Percentiles rank a stretch among this genome's conserved stretches.
These are phyloP conservation scores for Columbina picui DNA, from an alignment of 2,113 vertebrate species.

Conservation along the genomic window DNA sequence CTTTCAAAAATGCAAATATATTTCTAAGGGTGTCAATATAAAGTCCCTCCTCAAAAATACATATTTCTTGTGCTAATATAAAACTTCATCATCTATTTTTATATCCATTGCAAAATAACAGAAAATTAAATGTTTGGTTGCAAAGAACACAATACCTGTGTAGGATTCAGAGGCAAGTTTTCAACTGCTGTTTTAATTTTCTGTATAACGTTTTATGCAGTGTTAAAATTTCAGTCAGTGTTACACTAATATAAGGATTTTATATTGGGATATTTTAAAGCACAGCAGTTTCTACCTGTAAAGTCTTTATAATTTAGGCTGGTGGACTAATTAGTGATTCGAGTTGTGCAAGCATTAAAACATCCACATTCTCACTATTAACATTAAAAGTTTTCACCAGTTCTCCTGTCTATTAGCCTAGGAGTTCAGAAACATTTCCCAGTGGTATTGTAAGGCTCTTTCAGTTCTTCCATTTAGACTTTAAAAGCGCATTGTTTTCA, in stretches of 20 bases:
- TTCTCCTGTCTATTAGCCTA: background rate
- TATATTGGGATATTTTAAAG: background rate
- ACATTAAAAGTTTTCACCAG: background rate
- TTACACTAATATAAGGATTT: background rate
- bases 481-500: conserved; percentile 15
- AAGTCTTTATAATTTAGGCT: conserved; percentile 10
- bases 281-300: background rate
- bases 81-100: background rate
- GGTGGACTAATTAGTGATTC: background rate
- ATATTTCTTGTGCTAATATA: background rate
- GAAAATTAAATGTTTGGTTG: background rate
- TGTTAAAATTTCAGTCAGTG: background rate
- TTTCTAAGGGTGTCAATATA: background rate
- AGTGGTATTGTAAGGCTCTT: background rate
- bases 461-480: conserved; percentile 7
- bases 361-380: background rate
- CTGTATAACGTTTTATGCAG: background rate
- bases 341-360: background rate
- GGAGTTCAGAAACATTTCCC: conserved; percentile 8
- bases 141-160: background rate
- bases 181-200: background rate
- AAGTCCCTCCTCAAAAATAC: background rate
- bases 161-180: background rate
- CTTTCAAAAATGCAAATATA: background rate
- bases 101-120: background rate